A percentile compares a stretch with the other conserved stretches of the same genome.
Evolutionary conservation across 2,113 vertebrate species (phyloP).

Genomic region (Ginglymostoma cirratum): DNA sequence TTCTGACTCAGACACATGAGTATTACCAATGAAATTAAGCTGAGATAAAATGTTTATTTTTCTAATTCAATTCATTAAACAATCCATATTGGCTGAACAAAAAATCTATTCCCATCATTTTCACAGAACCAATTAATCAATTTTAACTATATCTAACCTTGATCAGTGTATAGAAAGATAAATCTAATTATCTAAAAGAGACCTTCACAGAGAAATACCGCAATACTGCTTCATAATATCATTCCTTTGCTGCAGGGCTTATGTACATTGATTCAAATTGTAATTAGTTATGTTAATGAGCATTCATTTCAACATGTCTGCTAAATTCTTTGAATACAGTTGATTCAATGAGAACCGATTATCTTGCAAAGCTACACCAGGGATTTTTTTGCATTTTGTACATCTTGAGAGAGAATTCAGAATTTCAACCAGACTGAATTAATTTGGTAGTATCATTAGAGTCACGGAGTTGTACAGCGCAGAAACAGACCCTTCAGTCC

Average conservation of each 20-base stretch:
- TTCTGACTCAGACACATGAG: background rate
- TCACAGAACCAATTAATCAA: background rate
- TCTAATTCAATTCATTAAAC: background rate
- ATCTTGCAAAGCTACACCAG: slow-evolving; percentile 6
- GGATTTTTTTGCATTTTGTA: background rate
- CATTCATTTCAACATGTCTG: slow-evolving; percentile 11
- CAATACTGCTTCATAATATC: background rate
- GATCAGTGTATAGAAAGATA: background rate
- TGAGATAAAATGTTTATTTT: slow-evolving; percentile 5
- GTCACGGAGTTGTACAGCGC: no score
- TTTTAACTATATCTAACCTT: background rate
- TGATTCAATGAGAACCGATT: background rate
- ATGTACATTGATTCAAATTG: background rate
- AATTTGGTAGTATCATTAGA: background rate
- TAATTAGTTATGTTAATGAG: slow-evolving; percentile 2
- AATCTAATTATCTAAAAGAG: background rate
- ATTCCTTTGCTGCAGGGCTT: background rate
- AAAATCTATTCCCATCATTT: background rate
- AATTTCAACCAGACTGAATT: background rate
- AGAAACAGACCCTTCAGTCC: no score
- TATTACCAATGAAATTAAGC: background rate
- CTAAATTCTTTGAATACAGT: background rate
- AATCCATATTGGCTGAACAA: background rate
- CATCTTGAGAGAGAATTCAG: background rate
- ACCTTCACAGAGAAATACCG: background rate